phyloP scores from a whole-genome alignment of 2,888 invertebrate species.

The Candidula unifasciata region DNA sequence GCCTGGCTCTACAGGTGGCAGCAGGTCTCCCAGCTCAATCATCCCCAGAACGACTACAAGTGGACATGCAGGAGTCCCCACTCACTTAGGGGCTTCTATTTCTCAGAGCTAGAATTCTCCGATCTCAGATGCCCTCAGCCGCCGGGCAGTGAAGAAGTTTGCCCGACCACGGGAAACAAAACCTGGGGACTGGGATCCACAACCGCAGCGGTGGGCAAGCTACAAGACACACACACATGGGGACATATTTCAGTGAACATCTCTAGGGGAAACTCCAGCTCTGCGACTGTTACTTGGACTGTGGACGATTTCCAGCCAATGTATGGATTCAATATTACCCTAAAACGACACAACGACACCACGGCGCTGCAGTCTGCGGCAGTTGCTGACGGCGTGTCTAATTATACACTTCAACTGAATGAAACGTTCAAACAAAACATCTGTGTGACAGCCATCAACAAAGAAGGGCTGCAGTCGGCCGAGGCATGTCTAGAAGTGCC shows the following conservation, averaged over 20 bases:
- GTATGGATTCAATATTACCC: background rate
- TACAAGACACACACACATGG: conserved; percentile 13
- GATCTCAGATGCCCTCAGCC: conserved; percentile 30
- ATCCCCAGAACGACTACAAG: background rate
- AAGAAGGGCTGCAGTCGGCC: background rate
- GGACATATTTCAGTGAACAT: conserved; percentile 24
- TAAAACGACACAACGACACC: conserved; percentile 32
- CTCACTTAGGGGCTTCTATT: background rate
- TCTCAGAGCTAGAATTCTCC: conserved; percentile 27
- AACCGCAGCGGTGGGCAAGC: conserved; percentile 41
- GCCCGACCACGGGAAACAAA: background rate
- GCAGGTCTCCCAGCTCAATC: background rate
- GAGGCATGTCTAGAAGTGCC: background rate
- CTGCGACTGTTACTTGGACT: background rate
- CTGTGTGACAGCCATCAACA: conserved; percentile 1
- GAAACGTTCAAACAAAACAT: background rate
- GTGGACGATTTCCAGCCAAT: background rate
- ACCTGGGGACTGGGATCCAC: background rate
- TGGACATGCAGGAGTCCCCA: conserved; percentile 2
- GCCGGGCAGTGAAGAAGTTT: background rate
- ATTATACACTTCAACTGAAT: background rate
- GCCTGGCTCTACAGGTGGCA: conserved; percentile 40
- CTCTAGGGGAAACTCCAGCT: background rate
- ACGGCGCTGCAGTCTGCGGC: background rate
- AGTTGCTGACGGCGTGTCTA: background rate